phyloP scores from a whole-genome alignment of 2,113 vertebrate species.

The Albula glossodonta region DNA sequence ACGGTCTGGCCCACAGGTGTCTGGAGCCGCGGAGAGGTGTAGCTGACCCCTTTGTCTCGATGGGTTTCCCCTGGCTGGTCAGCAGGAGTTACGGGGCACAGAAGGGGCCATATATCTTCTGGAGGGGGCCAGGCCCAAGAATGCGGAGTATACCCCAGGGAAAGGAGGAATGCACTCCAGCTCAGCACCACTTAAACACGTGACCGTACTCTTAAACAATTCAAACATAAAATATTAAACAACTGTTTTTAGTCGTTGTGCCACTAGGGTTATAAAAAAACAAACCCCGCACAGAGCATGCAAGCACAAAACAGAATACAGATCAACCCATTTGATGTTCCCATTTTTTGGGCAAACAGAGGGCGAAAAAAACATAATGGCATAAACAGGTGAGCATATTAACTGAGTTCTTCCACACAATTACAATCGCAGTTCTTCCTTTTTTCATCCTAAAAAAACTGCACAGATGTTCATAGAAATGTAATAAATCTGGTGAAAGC shows the following conservation, averaged over 20 bases:
- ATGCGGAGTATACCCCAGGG: background rate
- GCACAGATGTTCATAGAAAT: no score
- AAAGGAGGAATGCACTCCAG: background rate
- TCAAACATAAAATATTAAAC: background rate
- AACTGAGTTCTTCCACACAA: no score
- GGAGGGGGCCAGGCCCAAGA: background rate
- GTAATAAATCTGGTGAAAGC: background rate
- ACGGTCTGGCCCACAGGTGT: background rate
- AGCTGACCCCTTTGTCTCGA: conserved; percentile 45
- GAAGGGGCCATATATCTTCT: conserved; percentile 38
- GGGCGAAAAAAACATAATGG: no score
- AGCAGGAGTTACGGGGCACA: conserved; percentile 35
- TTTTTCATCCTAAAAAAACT: no score
- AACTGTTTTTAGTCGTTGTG: background rate
- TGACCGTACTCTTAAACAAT: background rate
- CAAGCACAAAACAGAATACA: no score
- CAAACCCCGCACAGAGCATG: no score
- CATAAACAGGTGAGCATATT: no score
- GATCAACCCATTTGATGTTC: background rate
- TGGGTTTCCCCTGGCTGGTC: conserved; percentile 27
- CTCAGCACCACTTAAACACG: background rate
- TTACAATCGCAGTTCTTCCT: no score
- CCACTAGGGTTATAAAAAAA: background rate
- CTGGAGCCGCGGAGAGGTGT: conserved; percentile 14
- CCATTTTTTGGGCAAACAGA: background rate